These are phyloP conservation scores for Calonectris borealis DNA, from an alignment of 2,113 vertebrate genomes.

Conservation along the genomic window DNA sequence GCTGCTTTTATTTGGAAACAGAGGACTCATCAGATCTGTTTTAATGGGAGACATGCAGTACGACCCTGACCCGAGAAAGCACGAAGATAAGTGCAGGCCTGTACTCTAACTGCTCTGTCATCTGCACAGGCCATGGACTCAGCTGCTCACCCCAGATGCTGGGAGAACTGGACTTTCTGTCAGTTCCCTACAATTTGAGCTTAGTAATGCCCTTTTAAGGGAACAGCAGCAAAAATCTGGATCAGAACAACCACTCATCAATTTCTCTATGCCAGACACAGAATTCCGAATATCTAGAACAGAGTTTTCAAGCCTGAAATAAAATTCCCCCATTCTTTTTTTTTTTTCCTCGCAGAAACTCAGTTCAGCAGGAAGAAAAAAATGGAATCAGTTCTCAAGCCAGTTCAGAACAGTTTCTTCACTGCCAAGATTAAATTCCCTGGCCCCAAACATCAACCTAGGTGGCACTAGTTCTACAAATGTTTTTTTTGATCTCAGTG, in stretches of 20 bases:
- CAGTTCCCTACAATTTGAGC: not conserved
- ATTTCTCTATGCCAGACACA: not conserved
- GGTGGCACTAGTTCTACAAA: not conserved
- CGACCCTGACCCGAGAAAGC: not conserved
- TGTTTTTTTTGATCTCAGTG: not conserved
- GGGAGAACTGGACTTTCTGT: not conserved
- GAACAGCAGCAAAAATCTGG: not conserved
- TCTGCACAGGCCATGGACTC: not conserved
- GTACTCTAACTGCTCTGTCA: not conserved
- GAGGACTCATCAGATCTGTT: not conserved
- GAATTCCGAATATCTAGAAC: not conserved
- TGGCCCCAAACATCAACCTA: not conserved
- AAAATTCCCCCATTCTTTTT: not conserved
- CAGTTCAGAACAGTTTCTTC: not conserved
- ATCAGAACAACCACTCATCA: not conserved
- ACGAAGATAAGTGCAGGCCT: not conserved
- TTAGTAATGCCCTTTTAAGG: not conserved
- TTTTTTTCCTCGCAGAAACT: fast-evolving
- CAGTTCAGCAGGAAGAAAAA: not conserved
- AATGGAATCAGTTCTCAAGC: not conserved
- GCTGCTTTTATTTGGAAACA: not conserved
- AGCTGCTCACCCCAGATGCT: not conserved
- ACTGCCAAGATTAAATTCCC: not conserved
- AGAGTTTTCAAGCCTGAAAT: not conserved
- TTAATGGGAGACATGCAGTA: not conserved